Base-by-base conservation (phyloP, 2,113 vertebrate genomes). In the Arvicanthis niloticus region DNA sequence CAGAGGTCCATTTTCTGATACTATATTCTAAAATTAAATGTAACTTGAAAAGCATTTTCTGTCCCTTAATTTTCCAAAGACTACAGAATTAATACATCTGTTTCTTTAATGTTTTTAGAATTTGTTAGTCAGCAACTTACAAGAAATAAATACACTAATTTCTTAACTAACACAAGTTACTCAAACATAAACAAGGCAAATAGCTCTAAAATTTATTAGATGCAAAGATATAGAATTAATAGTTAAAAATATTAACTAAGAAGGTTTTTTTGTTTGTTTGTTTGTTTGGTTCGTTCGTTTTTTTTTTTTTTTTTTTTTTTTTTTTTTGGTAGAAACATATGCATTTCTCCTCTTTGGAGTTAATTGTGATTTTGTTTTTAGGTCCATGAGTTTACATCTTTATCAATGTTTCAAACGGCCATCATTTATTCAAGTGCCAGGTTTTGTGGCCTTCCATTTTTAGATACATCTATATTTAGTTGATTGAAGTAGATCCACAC, bases 201-300 rank as follows among this genome's bases (percentile, higher is more conserved):
- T 11, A 72, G 37, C 11, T 21, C 15, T 58, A 65, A 4, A 16
- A 56, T 62, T 90, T 31, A 70, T 42, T 89, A 56, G 24, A 21
- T 31, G 91, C 22, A 81, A 73, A 89, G 34, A 82, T 45, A 65
- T 3, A 65, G 37, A 81, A 40, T 37, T 92, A 45, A 12, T 37
- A 85, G 19, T 77, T 90, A 73, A 91, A 91, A 93, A 53, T 93
- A 15, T 93, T 89, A 88, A 81, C 60, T 60, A 81, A 86, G 62
- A 77, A 7, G 5, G 4, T 58, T 58, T 56, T 56, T 51, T 51
- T 11, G 51, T 51, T 51, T 3, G 45, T 45, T 45, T 3, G 45
- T 10, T 51, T 11, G 51, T 51, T 51, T 51, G 7, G 48, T 48
- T n/a, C n/a, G n/a, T n/a, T n/a, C n/a, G n/a, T 51, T 7, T 51